Base-by-base conservation (phyloP, 2,113 vertebrate genomes). In the Phaethornis superciliosus region DNA sequence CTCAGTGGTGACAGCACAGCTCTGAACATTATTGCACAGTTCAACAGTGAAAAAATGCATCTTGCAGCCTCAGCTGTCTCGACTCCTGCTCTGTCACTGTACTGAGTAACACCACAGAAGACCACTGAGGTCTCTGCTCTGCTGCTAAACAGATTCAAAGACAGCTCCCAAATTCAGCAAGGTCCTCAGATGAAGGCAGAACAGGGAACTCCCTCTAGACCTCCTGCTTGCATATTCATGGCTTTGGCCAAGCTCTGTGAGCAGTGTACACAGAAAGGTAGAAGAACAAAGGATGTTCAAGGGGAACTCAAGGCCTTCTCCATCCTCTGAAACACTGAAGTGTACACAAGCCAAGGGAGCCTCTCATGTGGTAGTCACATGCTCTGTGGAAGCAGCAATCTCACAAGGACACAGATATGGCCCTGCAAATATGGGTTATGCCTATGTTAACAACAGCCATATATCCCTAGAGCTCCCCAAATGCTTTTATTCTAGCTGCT, bases 381-480 rank as follows among this genome's bases (percentile, higher is more conserved):
- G 96, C 60, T 62, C 14, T 2, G 4, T 35, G 79, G 90, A 93
- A 88, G 68, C 85, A 81, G 72, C 90, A 78, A 94, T 90, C 95
- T 96, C 80, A 54, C 90, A 77, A 88, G 95, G 81, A 94, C 88
- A 92, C 42, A 86, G 95, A 95, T 95, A 95, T 1, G 52, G 72
- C 71, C 85, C 27, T n/a, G 46, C 85, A 96, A 70, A 95, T 88
- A 88, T 6, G 27, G 33, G 44, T 78, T 92, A 64, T 89, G 83
- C 83, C 81, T 90, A 4, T 56, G 86, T 89, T 90, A 96, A 86
- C 74, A 88, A 40, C 55, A 4, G 2, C 35, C 12, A 3, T n/a
- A 4, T 3, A 37, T 32, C 72, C 40, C 76, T 35, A 23, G 33
- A 47, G 49, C 58, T 90, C 95, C 95, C 46, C 10, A 59, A 49